Conservation (phyloP, 2,888 invertebrate species). For the Acrobasis suavella region DNA sequence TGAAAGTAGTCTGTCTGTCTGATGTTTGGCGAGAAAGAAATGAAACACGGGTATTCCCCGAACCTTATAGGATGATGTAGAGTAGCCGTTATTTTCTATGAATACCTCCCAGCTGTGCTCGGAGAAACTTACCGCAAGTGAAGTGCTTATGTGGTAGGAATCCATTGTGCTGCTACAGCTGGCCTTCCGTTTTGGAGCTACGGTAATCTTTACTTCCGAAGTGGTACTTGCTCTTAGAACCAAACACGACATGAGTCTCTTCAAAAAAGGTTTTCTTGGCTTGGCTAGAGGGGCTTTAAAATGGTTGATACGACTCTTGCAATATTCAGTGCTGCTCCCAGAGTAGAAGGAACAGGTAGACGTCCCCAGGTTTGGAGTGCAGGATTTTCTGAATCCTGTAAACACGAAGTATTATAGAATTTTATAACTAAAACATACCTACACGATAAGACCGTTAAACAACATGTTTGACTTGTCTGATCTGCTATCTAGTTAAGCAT, state of each 20-base stretch:
- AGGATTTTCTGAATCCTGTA: constrained; percentile 53
- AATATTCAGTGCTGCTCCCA: constrained; percentile 35
- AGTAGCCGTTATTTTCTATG: too few relatives aligned
- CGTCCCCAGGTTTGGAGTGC: constrained; percentile 66
- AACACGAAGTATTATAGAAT: not conserved
- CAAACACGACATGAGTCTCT: constrained; percentile 64
- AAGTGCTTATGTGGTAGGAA: constrained; percentile 66
- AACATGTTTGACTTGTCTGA: not conserved
- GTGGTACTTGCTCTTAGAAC: constrained; percentile 53
- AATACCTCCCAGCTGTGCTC: too few relatives aligned
- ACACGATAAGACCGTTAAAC: not conserved
- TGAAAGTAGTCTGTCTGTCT: too few relatives aligned
- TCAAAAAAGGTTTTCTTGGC: constrained; percentile 59
- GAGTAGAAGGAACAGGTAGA: constrained; percentile 57
- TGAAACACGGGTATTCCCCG: too few relatives aligned
- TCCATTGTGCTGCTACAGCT: constrained; percentile 55
- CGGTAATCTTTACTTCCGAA: constrained; percentile 42
- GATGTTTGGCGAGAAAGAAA: too few relatives aligned
- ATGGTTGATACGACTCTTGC: constrained; percentile 35
- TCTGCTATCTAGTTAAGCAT: too few relatives aligned
- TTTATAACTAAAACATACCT: not conserved
- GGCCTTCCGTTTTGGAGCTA: constrained; percentile 27
- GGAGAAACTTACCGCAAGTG: constrained; percentile 58
- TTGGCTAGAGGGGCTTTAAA: constrained; percentile 39
- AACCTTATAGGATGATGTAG: too few relatives aligned